These are phyloP conservation scores for Philaethria dido DNA, from an alignment of 2,888 invertebrate species.

Conservation along the genomic window DNA sequence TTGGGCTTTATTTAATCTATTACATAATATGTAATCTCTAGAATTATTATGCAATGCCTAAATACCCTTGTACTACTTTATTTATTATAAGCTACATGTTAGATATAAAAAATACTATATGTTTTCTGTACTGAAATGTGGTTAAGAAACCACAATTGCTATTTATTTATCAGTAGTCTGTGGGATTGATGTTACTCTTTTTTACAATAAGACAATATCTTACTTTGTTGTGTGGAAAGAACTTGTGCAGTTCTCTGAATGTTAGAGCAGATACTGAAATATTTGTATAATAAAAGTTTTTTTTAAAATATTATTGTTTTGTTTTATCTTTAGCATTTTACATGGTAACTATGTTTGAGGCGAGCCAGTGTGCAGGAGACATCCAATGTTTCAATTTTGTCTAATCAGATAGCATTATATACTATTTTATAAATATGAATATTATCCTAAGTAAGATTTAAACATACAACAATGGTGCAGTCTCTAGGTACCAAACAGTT, in stretches of 20 bases:
- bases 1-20: slow-evolving; percentile 1
- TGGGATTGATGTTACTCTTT: slow-evolving; percentile 34
- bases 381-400: no score
- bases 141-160: slow-evolving; percentile 9
- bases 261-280: slow-evolving; percentile 44
- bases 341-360: no score
- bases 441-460: no score
- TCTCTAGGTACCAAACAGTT: no score
- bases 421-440: no score
- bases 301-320: slow-evolving; percentile 3
- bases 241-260: slow-evolving; percentile 43
- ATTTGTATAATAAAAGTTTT: slow-evolving; percentile 51
- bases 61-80: slow-evolving; percentile 2
- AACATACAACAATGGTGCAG: no score
- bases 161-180: slow-evolving; percentile 26
- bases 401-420: no score
- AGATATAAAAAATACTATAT: slow-evolving; percentile 4
- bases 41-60: background rate
- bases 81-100: slow-evolving; percentile 24
- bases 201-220: slow-evolving; percentile 30
- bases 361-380: no score
- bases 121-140: slow-evolving; percentile 9
- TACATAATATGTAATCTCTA: background rate
- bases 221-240: slow-evolving; percentile 38
- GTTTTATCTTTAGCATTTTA: background rate